Evolutionary conservation across 2,888 invertebrate genomes (phyloP), one percentile per base, ranked within the genome.

Genomic region (Eumacrocentrus americanus): DNA sequence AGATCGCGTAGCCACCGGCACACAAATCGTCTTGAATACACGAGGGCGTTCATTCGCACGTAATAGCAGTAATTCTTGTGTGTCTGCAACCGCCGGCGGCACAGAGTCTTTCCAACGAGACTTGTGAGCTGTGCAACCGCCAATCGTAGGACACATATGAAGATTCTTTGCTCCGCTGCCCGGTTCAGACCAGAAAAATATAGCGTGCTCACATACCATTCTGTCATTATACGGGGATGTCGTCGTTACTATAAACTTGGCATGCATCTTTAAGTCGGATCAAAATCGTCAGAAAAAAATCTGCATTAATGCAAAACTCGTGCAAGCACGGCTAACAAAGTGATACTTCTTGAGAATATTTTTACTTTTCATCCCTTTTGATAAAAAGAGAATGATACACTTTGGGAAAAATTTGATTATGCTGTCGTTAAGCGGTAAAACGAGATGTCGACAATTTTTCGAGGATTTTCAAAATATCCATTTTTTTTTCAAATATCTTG

Each of bases 51-150:
- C 50, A 54, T 55, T 60, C 60, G 54, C 50, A 55, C 54, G 46
- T 60, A 60, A 60, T 60, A 50, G 48, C 48, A 48, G 60, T 55
- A 60, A 60, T 60, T 53, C 53, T 53, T 25, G 47, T 59, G 51
- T 58, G 59, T 53, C 53, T 53, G 47, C 12, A 29, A 47, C 35
- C 16, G 59, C 52, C 59, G 53, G 38, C 47, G 55, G 55, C 55
- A 42, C 22, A 11, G 34, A 47, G 48, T 56, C 57, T 53, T 29
- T 42, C 29, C 53, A 42, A 11, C 23, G 38, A 37, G 20, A 35
- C 37, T 11, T 16, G 37, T 38, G 16, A n/a, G n/a, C n/a, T 22
- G 22, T 22, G 51, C 44, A 44, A 51, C 35, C 44, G 51, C 51
- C 58, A 58, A 58, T 51, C 44, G 20, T n/a, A 35, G 25, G 50